Evolutionary conservation across 37 sponge, comb jelly and placozoan species (phyloP).

Genomic region (Beroe ovata): DNA sequence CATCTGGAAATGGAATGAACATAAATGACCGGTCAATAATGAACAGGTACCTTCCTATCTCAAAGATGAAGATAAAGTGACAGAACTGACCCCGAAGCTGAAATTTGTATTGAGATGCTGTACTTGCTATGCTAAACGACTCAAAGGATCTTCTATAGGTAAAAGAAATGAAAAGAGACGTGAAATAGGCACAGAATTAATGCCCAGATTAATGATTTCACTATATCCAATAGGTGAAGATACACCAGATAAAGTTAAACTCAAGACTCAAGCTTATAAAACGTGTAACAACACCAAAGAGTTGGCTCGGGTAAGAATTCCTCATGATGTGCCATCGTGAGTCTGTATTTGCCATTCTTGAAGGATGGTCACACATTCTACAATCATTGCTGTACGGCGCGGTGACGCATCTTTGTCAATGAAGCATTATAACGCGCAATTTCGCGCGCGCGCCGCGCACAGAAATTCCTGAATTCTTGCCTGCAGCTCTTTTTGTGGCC

Average conservation of each 20-base stretch:
- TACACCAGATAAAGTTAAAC: slow-evolving; percentile 29
- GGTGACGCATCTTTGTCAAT: background rate
- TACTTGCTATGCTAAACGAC: slow-evolving; percentile 22
- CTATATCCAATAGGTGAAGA: slow-evolving; percentile 4
- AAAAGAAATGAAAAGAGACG: no score
- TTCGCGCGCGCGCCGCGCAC: background rate
- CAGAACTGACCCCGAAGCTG: slow-evolving; percentile 1
- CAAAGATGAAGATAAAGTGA: slow-evolving; percentile 44
- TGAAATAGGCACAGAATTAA: no score
- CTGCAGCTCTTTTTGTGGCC: no score
- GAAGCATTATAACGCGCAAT: background rate
- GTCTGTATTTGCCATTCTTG: no score
- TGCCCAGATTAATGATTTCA: no score
- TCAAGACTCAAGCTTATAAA: slow-evolving; percentile 28
- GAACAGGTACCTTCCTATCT: slow-evolving; percentile 39
- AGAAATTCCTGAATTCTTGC: no score
- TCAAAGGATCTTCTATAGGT: slow-evolving; percentile 47
- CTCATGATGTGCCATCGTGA: no score
- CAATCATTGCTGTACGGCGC: background rate
- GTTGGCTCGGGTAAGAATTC: background rate
- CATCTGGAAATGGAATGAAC: no score
- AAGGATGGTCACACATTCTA: no score
- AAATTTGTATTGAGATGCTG: background rate
- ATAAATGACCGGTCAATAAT: no score
- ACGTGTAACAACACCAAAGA: slow-evolving; percentile 55